Conservation (phyloP, 1,140 invertebrate genomes). For the Stegodyphus mimosarum region DNA sequence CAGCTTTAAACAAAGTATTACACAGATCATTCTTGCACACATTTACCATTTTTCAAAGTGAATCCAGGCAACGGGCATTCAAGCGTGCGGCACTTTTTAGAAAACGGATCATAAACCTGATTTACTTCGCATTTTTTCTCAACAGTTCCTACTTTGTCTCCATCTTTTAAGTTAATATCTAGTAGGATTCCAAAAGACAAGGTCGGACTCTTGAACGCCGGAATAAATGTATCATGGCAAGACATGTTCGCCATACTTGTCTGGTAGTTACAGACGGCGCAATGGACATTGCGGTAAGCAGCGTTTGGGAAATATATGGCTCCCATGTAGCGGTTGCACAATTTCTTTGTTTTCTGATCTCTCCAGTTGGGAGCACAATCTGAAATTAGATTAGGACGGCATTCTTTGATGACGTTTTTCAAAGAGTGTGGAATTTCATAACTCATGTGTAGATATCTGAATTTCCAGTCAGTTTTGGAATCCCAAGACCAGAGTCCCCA, state of each 20-base stretch:
- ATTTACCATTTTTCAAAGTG: conserved; percentile 28
- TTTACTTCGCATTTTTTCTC: conserved; percentile 41
- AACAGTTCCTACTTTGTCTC: conserved; percentile 23
- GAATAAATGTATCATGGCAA: neutral
- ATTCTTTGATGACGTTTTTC: conserved; percentile 10
- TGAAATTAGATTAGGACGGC: conserved; percentile 16
- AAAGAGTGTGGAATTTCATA: neutral
- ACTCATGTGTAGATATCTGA: conserved; percentile 10
- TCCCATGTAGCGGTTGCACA: conserved; percentile 26
- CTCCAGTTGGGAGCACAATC: conserved; percentile 13
- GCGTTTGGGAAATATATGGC: conserved; percentile 16
- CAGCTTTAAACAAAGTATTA: too few species aligned
- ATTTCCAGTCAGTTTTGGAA: conserved; percentile 41
- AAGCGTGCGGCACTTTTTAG: conserved; percentile 69
- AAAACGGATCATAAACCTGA: conserved; percentile 73
- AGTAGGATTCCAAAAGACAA: conserved; percentile 39
- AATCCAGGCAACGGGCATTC: conserved; percentile 64
- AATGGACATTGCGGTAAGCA: conserved; percentile 72
- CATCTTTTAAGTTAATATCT: conserved; percentile 33
- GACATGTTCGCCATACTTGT: conserved; percentile 12
- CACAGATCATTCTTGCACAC: neutral
- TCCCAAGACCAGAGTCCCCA: conserved; percentile 52
- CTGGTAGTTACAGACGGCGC: conserved; percentile 71
- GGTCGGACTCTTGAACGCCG: conserved; percentile 48
- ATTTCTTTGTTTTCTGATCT: neutral